Evolutionary conservation across 2,888 invertebrate genomes (phyloP).

Genomic region (Xanthia togata): DNA sequence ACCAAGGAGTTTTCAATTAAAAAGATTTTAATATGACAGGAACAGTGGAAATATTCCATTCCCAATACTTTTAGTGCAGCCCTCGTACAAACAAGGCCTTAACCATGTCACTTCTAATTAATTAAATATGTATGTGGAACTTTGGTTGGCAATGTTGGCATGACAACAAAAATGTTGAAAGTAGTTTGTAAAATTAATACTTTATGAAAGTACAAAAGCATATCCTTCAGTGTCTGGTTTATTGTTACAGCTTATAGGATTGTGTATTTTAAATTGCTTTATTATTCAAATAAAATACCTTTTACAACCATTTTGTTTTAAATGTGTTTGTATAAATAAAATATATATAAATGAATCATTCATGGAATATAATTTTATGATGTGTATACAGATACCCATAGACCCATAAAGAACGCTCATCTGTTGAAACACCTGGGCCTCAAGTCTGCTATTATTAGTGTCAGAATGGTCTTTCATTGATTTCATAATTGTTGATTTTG

Average conservation of each 20-base stretch:
- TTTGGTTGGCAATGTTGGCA: conserved; percentile 16
- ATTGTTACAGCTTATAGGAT: neutral
- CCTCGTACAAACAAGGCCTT: neutral
- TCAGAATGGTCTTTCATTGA: too few species aligned
- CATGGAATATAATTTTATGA: neutral
- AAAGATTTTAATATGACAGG: too few species aligned
- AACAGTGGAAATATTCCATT: too few species aligned
- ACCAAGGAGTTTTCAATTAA: too few species aligned
- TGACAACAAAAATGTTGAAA: conserved; percentile 13
- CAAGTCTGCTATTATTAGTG: too few species aligned
- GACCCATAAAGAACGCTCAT: neutral
- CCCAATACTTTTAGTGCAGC: too few species aligned
- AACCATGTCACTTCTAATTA: neutral
- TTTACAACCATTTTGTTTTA: neutral
- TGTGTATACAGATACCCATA: neutral
- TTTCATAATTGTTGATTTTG: too few species aligned
- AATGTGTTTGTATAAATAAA: neutral
- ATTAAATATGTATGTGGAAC: neutral
- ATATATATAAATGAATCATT: neutral
- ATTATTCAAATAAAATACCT: conserved; percentile 21
- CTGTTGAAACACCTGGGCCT: neutral
- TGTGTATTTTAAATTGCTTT: neutral
- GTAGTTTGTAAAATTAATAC: neutral
- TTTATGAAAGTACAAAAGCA: neutral
- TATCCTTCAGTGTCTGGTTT: neutral